Percentiles rank a stretch among this genome's conserved stretches.
These are phyloP conservation scores for Lacerta bilineata DNA, from an alignment of 2,797 vertebrate species.

Conservation along the genomic window DNA sequence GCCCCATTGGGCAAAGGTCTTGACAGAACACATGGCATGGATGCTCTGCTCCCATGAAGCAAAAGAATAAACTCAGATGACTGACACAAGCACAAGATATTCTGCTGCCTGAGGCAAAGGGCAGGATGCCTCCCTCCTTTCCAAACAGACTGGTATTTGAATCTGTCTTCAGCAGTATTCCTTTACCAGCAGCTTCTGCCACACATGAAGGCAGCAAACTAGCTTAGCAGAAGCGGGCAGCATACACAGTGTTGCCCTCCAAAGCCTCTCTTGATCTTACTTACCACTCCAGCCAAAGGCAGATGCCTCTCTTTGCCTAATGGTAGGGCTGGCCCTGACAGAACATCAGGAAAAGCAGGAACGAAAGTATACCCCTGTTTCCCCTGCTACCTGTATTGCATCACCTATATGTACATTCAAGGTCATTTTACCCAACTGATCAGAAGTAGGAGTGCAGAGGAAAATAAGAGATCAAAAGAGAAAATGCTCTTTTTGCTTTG, in stretches of 20 bases:
- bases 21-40: not conserved
- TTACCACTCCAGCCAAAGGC: too few relatives aligned
- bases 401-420: not conserved
- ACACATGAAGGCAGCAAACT: too few relatives aligned
- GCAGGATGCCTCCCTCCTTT: too few relatives aligned
- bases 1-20: not conserved
- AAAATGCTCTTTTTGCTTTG: not conserved
- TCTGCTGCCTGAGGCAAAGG: too few relatives aligned
- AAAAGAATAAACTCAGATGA: not conserved
- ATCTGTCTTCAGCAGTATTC: too few relatives aligned
- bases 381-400: not conserved
- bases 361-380: not conserved
- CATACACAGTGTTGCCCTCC: too few relatives aligned
- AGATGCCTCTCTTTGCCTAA: too few relatives aligned
- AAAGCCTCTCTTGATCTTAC: too few relatives aligned
- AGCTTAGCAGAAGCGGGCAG: too few relatives aligned
- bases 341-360: not conserved
- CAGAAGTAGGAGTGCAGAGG: not conserved
- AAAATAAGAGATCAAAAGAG: not conserved
- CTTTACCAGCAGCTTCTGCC: too few relatives aligned
- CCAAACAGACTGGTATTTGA: too few relatives aligned
- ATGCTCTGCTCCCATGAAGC: not conserved
- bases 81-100: not conserved
- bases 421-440: not conserved
- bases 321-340: too few relatives aligned